Base-by-base conservation (phyloP, 1,140 invertebrate species). In the Platorchestia sp. region DNA sequence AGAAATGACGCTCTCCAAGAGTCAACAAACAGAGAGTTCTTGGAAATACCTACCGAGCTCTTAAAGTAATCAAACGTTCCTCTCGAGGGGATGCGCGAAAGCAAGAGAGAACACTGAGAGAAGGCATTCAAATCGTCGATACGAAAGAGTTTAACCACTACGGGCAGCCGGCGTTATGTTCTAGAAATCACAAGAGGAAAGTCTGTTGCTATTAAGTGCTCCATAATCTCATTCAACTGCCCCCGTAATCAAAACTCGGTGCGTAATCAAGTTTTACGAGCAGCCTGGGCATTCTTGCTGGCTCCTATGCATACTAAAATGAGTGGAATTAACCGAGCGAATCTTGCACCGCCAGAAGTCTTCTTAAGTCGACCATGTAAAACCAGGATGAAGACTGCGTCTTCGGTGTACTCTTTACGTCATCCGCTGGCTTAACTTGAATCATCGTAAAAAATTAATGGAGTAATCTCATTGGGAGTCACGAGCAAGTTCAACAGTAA, bases 231-330 rank as follows among this genome's bases (percentile, higher is more conserved):
- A 93, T 93, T 93, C 45, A 93, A 93, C 91, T 93, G 91, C 91
- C 91, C 91, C 44, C 40, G 91, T 93, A 93, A 93, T 93, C 91
- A 93, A 93, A 93, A 93, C 91, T 93, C 91, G 91, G 91, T 93
- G 45, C 91, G 91, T 93, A 93, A 93, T 93, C 91, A 93, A 44
- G 91, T 45, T 93, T 93, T 93, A 93, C 91, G 91, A 93, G 91
- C 16, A 93, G 44, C 91, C 36, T 45, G 91, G 91, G 91, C 91
- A 47, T 93, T 93, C 91, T 93, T 45, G 91, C 91, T 93, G 36
- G 91, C 91, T 93, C 91, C 91, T 93, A 45, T 45, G 91, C 91
- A 93, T 93, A 93, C 91, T 93, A 93, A 93, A 93, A 93, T 93
- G 45, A 93, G 44, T 93, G 45, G 91, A 93, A 93, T 93, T 93